phyloP scores from a whole-genome alignment of 2,797 vertebrate genomes.

The Danio tinwini region DNA sequence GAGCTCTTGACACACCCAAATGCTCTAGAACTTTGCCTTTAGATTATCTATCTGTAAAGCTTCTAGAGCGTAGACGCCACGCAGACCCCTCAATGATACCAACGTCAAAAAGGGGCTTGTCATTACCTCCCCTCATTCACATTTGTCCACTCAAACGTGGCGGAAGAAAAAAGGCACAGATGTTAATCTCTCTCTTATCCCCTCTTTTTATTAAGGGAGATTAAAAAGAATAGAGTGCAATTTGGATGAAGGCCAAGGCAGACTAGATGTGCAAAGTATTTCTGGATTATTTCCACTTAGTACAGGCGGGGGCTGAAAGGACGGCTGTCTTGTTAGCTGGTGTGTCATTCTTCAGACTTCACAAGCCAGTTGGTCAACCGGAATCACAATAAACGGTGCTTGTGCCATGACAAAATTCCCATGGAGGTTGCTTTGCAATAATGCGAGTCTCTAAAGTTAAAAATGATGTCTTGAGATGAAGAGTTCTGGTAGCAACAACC shows the following conservation, averaged over 20 bases:
- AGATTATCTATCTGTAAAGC: conserved; percentile 60
- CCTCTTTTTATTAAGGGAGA: conserved; percentile 71
- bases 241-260: conserved; percentile 77
- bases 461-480: conserved; percentile 6
- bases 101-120: conserved; percentile 60
- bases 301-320: conserved; percentile 77
- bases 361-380: conserved; percentile 80
- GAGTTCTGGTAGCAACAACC: conserved; percentile 50
- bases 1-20: conserved; percentile 54
- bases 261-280: conserved; percentile 75
- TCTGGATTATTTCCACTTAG: conserved; percentile 82
- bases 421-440: conserved; percentile 66
- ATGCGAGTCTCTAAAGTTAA: conserved; percentile 43
- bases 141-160: conserved; percentile 76
- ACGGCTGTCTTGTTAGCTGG: conserved; percentile 79
- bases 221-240: conserved; percentile 73
- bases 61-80: conserved; percentile 68
- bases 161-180: conserved; percentile 75
- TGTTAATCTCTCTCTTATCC: conserved; percentile 79
- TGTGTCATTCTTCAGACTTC: conserved; percentile 79
- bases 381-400: conserved; percentile 74
- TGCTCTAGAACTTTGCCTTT: conserved; percentile 45
- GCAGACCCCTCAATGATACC: conserved; percentile 48
- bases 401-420: conserved; percentile 69
- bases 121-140: conserved; percentile 78